Evolutionary conservation across 2,797 vertebrate species (phyloP), one percentile per base, ranked within the genome.

Genomic region (Chromobotia macracanthus): DNA sequence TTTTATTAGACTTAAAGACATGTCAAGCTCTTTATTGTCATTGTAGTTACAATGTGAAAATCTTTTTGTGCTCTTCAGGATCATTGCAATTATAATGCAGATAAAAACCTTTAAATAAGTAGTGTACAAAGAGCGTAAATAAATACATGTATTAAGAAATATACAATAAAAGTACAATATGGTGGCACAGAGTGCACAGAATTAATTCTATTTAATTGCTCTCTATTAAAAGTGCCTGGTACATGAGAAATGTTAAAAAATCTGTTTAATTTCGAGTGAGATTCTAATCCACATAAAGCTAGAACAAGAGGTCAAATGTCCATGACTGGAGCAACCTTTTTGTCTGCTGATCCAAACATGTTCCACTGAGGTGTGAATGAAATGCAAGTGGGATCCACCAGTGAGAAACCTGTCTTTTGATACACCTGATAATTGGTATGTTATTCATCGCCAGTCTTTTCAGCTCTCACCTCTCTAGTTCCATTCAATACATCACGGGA

Each of bases 401-500:
- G 74, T n/a, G 70, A 18, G 23, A 56, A 31, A 46, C 56, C 41
- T 76, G 64, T 21, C 38, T 53, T 68, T 68, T 60, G 75, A 68
- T 60, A 35, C 31, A 31, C 12, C 41, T 21, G 65, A 68, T 77
- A 77, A 77, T 68, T 77, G 75, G 12, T 23, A 48, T 41, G 61
- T 70, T 35, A 63, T 65, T 70, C 68, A 65, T 51, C 76, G 38
- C 44, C 56, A 13, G 31, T 31, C 31, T 46, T 56, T 56, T 35
- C 56, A 2, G 13, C 46, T 31, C 38, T 56, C 46, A 21, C 50
- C 48, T 72, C 31, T 31, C 31, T 18, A n/a, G 48, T 19, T 64
- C 11, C 64, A 31, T 76, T 65, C 55, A 68, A 70, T 60, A 38
- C 75, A 58, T 82, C 64, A 53, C 71, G 70, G 38, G 13, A 75